These are phyloP conservation scores for Seladonia tumulorum DNA, from an alignment of 2,888 invertebrate species.

Conservation along the genomic window DNA sequence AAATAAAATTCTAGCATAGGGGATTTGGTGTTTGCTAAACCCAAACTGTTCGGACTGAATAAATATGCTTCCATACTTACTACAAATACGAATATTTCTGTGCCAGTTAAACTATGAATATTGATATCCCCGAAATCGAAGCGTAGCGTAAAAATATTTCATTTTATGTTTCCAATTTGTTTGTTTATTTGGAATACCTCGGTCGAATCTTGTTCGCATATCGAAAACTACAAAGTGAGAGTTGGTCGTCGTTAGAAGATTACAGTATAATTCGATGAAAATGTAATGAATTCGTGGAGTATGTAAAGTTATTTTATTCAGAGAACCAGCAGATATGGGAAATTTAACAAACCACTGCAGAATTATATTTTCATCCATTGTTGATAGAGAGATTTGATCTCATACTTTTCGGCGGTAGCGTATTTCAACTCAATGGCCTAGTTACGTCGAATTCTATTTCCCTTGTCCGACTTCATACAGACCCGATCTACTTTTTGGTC, in stretches of 20 bases:
- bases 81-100: not conserved
- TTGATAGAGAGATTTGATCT: not conserved
- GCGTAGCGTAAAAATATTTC: not conserved
- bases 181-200: not conserved
- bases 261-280: not conserved
- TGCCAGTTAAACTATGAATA: not conserved
- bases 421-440: conserved; percentile 1
- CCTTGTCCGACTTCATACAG: not conserved
- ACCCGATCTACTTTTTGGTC: not conserved
- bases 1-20: not conserved
- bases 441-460: conserved; percentile 3
- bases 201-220: not conserved
- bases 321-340: not conserved
- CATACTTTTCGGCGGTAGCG: not conserved
- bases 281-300: not conserved
- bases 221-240: too few relatives aligned
- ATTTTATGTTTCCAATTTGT: not conserved
- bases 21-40: not conserved
- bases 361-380: not conserved
- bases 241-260: not conserved
- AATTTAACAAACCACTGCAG: not conserved
- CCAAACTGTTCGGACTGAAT: not conserved
- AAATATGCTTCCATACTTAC: not conserved
- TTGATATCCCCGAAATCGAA: not conserved
- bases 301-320: not conserved